A percentile compares a stretch with the other conserved stretches of the same genome.
Conservation (phyloP, 2,797 vertebrate species). For the Phataginus tricuspis region DNA sequence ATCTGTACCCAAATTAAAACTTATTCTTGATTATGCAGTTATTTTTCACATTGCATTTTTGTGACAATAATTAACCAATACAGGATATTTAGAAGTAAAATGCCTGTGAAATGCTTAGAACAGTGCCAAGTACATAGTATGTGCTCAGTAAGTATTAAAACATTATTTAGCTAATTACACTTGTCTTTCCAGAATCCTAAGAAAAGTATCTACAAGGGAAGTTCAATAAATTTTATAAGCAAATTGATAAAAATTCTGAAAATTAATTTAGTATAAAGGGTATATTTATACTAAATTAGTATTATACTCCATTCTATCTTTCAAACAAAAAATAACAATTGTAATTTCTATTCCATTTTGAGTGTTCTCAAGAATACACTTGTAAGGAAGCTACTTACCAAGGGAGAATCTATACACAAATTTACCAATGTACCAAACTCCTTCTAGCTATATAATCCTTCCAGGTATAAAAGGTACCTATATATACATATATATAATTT, state of each 20-base stretch:
- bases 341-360: background rate
- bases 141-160: background rate
- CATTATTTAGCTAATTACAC: background rate
- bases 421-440: background rate
- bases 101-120: background rate
- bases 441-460: too few species aligned
- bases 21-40: background rate
- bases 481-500: background rate
- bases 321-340: background rate
- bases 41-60: background rate
- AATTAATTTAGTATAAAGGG: background rate
- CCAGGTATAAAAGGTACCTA: too few species aligned
- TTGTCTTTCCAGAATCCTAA: background rate
- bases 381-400: background rate
- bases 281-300: too few species aligned
- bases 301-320: background rate
- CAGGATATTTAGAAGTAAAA: background rate
- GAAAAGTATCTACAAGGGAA: background rate
- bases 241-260: background rate
- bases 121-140: fast-evolving
- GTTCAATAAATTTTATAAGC: background rate
- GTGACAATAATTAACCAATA: background rate
- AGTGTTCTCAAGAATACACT: background rate
- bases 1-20: background rate
- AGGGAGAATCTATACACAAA: background rate